Conservation (phyloP, 2,888 invertebrate species). For the Halocaridina rubra region DNA sequence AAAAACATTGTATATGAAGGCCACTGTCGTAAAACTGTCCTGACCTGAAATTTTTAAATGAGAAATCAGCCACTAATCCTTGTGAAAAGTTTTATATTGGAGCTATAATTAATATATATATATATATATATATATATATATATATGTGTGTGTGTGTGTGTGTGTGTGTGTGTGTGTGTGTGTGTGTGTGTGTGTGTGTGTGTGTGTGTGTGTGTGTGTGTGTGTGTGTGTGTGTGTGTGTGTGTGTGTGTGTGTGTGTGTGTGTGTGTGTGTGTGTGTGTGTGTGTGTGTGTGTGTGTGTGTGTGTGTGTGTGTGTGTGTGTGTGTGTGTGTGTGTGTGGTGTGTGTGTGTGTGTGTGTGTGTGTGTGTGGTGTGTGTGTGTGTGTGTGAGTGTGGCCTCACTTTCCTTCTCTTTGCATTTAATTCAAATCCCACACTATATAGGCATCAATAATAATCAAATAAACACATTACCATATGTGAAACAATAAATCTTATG, state of each 20-base stretch:
- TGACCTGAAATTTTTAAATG: neutral
- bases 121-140: neutral
- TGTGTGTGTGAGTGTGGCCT: neutral
- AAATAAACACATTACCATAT: no score
- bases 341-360: no score
- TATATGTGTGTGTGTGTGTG: no score
- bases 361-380: no score
- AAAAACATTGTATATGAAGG: no score
- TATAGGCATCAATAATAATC: no score
- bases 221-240: neutral
- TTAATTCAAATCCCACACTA: no score
- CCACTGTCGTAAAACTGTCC: no score
- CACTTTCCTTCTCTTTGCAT: no score
- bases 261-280: neutral
- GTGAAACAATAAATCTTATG: no score
- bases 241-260: neutral
- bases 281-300: conserved; percentile 3
- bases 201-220: neutral
- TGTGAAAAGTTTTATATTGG: neutral
- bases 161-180: neutral
- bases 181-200: neutral
- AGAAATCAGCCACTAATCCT: neutral
- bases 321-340: conserved; percentile 25
- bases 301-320: conserved; percentile 31
- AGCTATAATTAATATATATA: neutral